Conservation (phyloP, 2,888 invertebrate species). For the Frankliniella intonsa region DNA sequence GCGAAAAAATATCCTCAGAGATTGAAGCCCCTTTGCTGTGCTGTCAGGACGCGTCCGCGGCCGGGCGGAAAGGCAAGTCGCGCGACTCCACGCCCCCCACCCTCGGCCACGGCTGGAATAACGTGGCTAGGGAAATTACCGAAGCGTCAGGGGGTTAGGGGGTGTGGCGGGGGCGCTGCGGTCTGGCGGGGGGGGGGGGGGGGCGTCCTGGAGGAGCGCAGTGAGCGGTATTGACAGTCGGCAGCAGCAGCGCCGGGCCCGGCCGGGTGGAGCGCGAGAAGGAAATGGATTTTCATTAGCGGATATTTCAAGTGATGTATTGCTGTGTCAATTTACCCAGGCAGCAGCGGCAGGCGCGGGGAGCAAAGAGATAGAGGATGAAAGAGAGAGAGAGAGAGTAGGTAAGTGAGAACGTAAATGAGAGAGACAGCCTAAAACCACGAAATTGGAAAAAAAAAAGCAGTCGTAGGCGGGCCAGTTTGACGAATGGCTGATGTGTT, state of each 20-base stretch:
- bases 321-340: background rate
- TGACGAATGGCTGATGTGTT: background rate
- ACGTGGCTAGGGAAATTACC: no score
- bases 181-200: background rate
- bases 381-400: no score
- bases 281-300: slow-evolving; percentile 17
- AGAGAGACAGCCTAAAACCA: background rate
- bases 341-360: no score
- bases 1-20: no score
- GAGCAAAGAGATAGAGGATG: no score
- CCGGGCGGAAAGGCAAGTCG: no score
- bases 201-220: no score
- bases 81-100: no score
- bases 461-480: background rate
- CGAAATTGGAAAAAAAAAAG: background rate
- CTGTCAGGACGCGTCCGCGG: no score
- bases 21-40: no score
- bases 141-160: background rate
- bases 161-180: background rate
- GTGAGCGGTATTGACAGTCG: background rate
- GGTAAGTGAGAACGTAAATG: no score
- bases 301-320: slow-evolving; percentile 22
- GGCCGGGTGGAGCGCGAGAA: background rate
- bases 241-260: background rate
- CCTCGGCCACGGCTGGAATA: no score